Conservation (phyloP, 2,888 invertebrate genomes). For the Litoditis marina region DNA sequence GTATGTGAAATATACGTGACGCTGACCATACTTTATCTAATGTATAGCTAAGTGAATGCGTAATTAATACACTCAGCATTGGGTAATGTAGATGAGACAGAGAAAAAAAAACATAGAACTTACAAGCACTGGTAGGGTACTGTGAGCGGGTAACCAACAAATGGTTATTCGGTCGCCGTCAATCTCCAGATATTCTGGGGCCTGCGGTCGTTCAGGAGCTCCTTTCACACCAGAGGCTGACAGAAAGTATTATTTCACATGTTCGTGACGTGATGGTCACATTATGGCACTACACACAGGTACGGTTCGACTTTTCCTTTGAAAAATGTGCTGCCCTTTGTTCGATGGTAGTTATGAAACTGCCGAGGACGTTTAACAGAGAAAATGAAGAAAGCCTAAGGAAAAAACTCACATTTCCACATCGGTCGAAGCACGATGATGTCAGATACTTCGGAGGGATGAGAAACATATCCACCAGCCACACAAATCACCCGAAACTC, state of each 20-base stretch:
- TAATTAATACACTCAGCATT: background rate
- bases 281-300: too few relatives aligned
- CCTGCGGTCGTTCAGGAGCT: slow-evolving; percentile 50
- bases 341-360: too few relatives aligned
- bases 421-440: slow-evolving; percentile 54
- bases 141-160: slow-evolving; percentile 61
- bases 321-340: too few relatives aligned
- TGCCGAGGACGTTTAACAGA: too few relatives aligned
- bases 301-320: background rate
- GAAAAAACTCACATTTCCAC: slow-evolving; percentile 17
- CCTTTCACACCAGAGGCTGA: slow-evolving; percentile 25
- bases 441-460: slow-evolving; percentile 54
- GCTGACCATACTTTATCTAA: too few relatives aligned
- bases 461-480: slow-evolving; percentile 40
- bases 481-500: slow-evolving; percentile 59
- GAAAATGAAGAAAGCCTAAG: background rate
- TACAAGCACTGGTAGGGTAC: slow-evolving; percentile 56
- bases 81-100: background rate
- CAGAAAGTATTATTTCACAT: background rate
- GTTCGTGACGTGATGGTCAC: too few relatives aligned
- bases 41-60: background rate
- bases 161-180: slow-evolving; percentile 56
- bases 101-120: background rate
- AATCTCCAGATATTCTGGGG: slow-evolving; percentile 59
- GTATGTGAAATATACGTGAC: too few relatives aligned